These are phyloP conservation scores for Drosophila subpulchrella DNA, from an alignment of 1,140 invertebrate species.

Conservation along the genomic window DNA sequence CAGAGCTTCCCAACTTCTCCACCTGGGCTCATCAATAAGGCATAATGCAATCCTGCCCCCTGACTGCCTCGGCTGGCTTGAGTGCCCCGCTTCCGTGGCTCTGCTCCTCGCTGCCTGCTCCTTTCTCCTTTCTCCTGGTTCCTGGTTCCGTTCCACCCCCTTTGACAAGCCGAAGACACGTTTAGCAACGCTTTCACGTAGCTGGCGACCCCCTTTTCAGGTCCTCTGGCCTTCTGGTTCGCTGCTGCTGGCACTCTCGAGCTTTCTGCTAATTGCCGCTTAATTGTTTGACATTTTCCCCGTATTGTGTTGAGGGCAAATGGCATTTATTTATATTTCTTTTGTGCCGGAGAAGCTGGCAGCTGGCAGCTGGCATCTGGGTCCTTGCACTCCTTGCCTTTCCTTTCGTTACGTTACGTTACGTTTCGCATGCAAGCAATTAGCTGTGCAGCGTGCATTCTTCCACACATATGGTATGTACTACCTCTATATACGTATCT, in stretches of 20 bases:
- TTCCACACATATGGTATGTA: background rate
- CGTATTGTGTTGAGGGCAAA: constrained; percentile 45
- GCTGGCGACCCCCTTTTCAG: constrained; percentile 1
- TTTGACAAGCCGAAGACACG: constrained; percentile 66
- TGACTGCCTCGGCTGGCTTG: constrained; percentile 23
- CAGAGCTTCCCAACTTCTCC: background rate
- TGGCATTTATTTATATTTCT: constrained; percentile 62
- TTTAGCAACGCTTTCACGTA: constrained; percentile 72
- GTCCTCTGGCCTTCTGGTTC: constrained; percentile 10
- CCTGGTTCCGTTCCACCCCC: constrained; percentile 15
- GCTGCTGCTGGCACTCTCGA: constrained; percentile 33
- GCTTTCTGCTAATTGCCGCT: constrained; percentile 71
- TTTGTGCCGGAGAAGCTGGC: constrained; percentile 32
- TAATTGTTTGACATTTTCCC: constrained; percentile 77
- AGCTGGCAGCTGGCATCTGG: constrained; percentile 1
- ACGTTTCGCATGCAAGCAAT: constrained; percentile 35
- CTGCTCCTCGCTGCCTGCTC: background rate
- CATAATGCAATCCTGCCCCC: constrained; percentile 54
- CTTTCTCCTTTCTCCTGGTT: background rate
- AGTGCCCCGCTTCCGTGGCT: constrained; percentile 13
- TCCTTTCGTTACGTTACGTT: constrained; percentile 17
- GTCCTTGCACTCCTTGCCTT: constrained; percentile 15
- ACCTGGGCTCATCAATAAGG: constrained; percentile 60
- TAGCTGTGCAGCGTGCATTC: constrained; percentile 30
- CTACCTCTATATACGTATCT: background rate